Conservation (phyloP, 2,888 invertebrate genomes). For the Eilema caniola region DNA sequence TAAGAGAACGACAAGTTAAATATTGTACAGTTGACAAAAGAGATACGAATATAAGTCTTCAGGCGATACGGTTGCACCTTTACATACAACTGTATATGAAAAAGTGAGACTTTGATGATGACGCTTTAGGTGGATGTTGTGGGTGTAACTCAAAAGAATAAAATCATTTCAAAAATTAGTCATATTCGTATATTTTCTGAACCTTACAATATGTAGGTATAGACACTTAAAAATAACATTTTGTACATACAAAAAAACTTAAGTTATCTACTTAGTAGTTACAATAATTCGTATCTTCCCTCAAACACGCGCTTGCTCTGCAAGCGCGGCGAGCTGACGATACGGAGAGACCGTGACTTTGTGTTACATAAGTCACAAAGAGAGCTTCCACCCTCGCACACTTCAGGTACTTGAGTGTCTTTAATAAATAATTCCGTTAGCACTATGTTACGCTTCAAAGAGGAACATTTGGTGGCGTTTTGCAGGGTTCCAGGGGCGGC, state of each 20-base stretch:
- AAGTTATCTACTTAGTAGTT: conserved; percentile 85
- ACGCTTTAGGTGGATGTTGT: not conserved
- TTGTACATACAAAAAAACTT: conserved; percentile 66
- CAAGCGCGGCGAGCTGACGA: conserved; percentile 62
- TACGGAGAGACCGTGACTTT: conserved; percentile 60
- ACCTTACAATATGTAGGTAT: conserved; percentile 58
- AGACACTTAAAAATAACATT: conserved; percentile 46
- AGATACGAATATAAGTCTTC: too few relatives aligned
- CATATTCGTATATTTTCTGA: conserved; percentile 53
- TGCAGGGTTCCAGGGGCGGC: conserved; percentile 85
- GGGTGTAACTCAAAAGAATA: conserved; percentile 2
- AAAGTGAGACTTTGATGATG: too few relatives aligned
- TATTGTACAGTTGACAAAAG: not conserved
- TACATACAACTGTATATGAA: too few relatives aligned
- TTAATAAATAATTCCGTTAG: conserved; percentile 71
- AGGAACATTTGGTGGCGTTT: conserved; percentile 83
- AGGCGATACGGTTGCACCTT: too few relatives aligned
- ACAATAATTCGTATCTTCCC: conserved; percentile 76
- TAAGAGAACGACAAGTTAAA: not conserved
- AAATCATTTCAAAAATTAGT: conserved; percentile 30
- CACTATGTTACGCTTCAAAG: conserved; percentile 65
- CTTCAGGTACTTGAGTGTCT: conserved; percentile 85
- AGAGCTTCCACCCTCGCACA: conserved; percentile 77
- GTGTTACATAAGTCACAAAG: conserved; percentile 55
- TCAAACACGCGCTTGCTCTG: conserved; percentile 62